These are phyloP conservation scores for Scarus forsteni DNA, from an alignment of 2,797 vertebrate species.

Conservation along the genomic window DNA sequence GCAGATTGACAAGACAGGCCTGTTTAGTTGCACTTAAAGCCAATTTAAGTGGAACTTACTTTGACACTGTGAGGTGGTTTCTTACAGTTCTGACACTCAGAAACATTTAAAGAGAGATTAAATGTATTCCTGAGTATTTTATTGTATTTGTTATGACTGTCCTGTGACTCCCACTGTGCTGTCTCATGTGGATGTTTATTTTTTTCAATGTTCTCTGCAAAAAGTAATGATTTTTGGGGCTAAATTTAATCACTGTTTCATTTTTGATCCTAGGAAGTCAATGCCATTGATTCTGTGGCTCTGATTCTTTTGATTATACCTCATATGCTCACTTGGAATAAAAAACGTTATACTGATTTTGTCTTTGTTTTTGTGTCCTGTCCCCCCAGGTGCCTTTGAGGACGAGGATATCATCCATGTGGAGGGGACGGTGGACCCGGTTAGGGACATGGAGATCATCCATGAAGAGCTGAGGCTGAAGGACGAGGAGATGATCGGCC, in stretches of 20 bases:
- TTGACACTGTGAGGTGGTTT: slow-evolving; percentile 45
- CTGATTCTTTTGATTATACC: slow-evolving; percentile 40
- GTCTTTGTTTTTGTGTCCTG: slow-evolving; percentile 51
- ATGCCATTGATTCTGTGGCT: slow-evolving; percentile 63
- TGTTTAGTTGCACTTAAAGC: slow-evolving; percentile 52
- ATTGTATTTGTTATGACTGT: slow-evolving; percentile 63
- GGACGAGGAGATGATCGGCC: slow-evolving; percentile 92
- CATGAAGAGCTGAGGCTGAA: slow-evolving; percentile 94
- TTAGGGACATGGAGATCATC: slow-evolving; percentile 88
- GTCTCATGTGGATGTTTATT: slow-evolving; percentile 60
- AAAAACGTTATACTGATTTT: slow-evolving; percentile 3
- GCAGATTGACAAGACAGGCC: slow-evolving; percentile 46
- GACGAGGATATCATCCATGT: slow-evolving; percentile 98
- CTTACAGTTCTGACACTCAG: slow-evolving; percentile 33
- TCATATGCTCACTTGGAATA: slow-evolving; percentile 25
- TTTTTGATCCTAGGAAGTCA: slow-evolving; percentile 56
- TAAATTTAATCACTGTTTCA: slow-evolving; percentile 60
- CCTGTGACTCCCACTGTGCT: slow-evolving; percentile 44
- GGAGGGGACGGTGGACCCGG: slow-evolving; percentile 94
- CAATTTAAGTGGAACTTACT: slow-evolving; percentile 40
- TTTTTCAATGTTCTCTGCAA: slow-evolving; percentile 55
- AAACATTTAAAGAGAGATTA: slow-evolving; percentile 28
- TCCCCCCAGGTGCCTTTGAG: slow-evolving; percentile 91
- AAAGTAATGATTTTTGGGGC: slow-evolving; percentile 53
- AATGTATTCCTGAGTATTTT: slow-evolving; percentile 44